Evolutionary conservation across 2,888 invertebrate genomes (phyloP).

Genomic region (Drosophila tanythrix): DNA sequence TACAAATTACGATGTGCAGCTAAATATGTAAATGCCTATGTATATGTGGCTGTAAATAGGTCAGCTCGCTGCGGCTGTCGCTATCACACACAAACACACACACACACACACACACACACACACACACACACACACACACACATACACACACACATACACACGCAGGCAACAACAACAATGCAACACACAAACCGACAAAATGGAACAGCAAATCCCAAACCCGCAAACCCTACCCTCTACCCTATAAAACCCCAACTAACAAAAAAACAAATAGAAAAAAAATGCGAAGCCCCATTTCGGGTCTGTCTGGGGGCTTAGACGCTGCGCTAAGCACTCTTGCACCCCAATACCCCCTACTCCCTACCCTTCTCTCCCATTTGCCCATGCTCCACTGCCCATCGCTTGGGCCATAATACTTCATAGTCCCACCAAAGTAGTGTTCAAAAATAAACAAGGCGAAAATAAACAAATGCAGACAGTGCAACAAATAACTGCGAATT

Average conservation of each 20-base stretch:
- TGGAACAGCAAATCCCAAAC: constrained; percentile 33
- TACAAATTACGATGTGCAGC: constrained; percentile 2
- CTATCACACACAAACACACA: constrained; percentile 42
- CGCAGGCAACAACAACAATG: constrained; percentile 28
- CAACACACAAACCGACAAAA: constrained; percentile 35
- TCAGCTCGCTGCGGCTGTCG: constrained; percentile 52
- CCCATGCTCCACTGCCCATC: neutral
- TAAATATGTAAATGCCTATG: neutral
- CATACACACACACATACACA: constrained; percentile 7
- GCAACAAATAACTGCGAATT: neutral
- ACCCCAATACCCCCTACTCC: neutral
- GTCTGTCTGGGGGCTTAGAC: constrained; percentile 40
- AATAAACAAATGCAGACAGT: constrained; percentile 11
- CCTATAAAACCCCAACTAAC: constrained; percentile 15
- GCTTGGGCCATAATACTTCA: constrained; percentile 42
- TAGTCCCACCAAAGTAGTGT: constrained; percentile 25
- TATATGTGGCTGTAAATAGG: constrained; percentile 42
- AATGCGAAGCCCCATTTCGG: constrained; percentile 32
- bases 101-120: constrained; percentile 21
- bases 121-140: constrained; percentile 26
- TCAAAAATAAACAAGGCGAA: constrained; percentile 36
- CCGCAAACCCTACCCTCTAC: neutral
- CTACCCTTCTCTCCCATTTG: neutral
- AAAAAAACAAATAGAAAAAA: constrained; percentile 2
- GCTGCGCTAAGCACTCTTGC: constrained; percentile 23